A percentile compares a stretch with the other conserved stretches of the same genome.
Conservation (phyloP, 2,113 vertebrate genomes). For the Panthera uncia region DNA sequence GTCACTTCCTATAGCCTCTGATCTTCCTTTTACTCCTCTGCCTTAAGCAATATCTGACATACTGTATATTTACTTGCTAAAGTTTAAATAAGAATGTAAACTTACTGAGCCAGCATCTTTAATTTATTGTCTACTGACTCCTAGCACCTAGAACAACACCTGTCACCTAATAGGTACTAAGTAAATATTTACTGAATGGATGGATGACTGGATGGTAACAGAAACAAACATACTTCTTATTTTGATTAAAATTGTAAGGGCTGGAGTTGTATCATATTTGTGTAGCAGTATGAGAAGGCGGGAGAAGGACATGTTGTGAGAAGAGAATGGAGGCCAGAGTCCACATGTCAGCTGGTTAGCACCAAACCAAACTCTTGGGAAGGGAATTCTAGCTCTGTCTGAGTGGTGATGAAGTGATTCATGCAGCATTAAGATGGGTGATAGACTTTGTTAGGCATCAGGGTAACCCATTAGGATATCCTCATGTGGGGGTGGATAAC, state of each 20-base stretch:
- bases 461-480: neutral
- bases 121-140: neutral
- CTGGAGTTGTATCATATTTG: neutral
- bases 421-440: neutral
- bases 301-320: neutral
- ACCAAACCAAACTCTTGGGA: neutral
- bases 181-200: neutral
- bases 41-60: neutral
- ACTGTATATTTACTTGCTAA: neutral
- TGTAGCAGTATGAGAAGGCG: neutral
- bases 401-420: neutral
- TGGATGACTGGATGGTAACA: neutral
- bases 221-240: neutral
- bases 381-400: neutral
- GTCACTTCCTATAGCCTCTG: neutral
- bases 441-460: neutral
- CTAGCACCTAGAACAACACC: neutral
- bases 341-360: neutral
- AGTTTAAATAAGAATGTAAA: neutral
- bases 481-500: neutral
- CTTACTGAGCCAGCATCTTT: neutral
- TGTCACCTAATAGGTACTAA: neutral
- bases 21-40: neutral
- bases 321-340: neutral
- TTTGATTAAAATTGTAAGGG: neutral